These are phyloP conservation scores for Plecotus auritus DNA, from an alignment of 2,113 vertebrate species.

Conservation along the genomic window DNA sequence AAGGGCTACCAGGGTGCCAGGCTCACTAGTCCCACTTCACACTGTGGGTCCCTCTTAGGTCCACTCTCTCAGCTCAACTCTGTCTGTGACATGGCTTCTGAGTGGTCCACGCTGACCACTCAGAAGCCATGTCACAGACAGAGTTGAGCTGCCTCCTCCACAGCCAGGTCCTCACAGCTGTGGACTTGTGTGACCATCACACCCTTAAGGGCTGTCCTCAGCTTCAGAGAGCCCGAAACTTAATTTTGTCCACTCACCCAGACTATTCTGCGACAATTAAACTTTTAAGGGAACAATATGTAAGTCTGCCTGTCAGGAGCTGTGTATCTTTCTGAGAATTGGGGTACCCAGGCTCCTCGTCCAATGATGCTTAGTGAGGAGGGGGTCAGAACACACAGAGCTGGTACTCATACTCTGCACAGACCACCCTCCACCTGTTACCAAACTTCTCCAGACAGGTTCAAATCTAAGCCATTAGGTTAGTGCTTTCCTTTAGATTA, in stretches of 20 bases:
- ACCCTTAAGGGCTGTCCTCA: background rate
- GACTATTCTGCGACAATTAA: background rate
- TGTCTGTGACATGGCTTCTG: no score
- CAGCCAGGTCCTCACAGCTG: background rate
- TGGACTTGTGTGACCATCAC: no score
- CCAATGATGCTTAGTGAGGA: background rate
- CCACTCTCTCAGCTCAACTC: background rate
- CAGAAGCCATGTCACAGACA: background rate
- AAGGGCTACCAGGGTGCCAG: background rate
- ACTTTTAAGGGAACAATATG: background rate
- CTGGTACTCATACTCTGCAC: background rate
- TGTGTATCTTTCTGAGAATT: background rate
- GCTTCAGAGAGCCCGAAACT: background rate
- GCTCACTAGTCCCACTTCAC: background rate
- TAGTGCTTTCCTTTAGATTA: background rate
- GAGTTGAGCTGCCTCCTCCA: fast-evolving
- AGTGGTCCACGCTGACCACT: background rate
- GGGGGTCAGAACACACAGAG: no score
- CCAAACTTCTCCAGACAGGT: background rate
- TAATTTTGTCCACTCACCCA: background rate
- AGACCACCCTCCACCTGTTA: background rate
- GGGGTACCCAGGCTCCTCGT: background rate
- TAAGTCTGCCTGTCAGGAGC: background rate
- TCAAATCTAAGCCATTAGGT: background rate
- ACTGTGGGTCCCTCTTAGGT: background rate